Base-by-base conservation (phyloP, 1,140 invertebrate genomes). In the Bombus confusus region DNA sequence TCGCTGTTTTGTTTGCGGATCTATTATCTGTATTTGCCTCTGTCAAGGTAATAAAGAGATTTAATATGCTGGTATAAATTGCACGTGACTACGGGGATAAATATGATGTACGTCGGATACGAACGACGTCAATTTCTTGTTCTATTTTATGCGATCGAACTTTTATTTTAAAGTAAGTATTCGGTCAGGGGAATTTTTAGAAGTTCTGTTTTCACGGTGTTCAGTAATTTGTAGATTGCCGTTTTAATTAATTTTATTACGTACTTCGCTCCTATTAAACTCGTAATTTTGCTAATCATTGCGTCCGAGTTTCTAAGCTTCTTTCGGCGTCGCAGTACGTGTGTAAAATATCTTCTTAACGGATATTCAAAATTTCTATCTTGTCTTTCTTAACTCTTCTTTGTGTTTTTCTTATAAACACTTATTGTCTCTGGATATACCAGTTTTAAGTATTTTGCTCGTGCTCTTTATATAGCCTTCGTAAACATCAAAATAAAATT, bases 1-100 rank as follows among this genome's bases (percentile, higher is more conserved):
- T 15, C 37, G 25, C 22, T 25, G 75, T 62, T 78, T 78, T 37
- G 34, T 64, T 41, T 43, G 25, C 25, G 31, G 25, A 34, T 76
- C 47, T 37, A 59, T 59, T 28, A 62, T n/a, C 39, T 4, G 25
- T 22, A 37, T 47, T 73, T 43, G 28, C 39, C 15, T 43, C 71
- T 73, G 71, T 43, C 71, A 73, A 41, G 13, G 0, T 73, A 43
- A 47, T 73, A 73, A 43, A 73, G 71, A 47, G n/a, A 47, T 73
- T 73, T 47, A 73, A 43, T 73, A 73, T 18, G 28, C 5, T 1
- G 69, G 13, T n/a, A n/a, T 41, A 72, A 71, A 41, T 72, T 43
- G 69, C 12, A n/a, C 69, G 69, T 3, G 69, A 41, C 69, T 9
- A 69, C 28, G 10, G 28, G 37, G 25, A 39, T 10, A 25, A 25